Evolutionary conservation across 2,113 vertebrate genomes (phyloP).

Genomic region (Hippocampus barbouri): DNA sequence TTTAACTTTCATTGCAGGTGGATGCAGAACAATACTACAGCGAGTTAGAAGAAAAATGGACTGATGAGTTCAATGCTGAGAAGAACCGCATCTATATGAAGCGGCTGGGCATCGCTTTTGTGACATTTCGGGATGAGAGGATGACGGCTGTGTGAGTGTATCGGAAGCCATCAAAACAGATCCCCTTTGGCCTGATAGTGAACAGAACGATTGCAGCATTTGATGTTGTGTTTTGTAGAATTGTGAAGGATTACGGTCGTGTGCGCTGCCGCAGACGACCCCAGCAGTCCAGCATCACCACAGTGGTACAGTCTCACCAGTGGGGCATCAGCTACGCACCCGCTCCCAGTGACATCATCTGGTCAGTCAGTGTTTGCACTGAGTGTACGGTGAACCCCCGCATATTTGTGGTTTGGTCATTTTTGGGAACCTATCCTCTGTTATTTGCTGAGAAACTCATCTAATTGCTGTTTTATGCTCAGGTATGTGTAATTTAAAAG

Average conservation of each 20-base stretch:
- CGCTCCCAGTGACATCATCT: slow-evolving; percentile 91
- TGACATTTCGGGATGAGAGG: slow-evolving; percentile 89
- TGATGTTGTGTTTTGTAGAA: slow-evolving; percentile 64
- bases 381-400: neutral
- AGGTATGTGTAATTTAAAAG: too few species aligned
- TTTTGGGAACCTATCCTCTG: too few species aligned
- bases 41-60: slow-evolving; percentile 93
- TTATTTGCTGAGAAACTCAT: too few species aligned
- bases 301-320: slow-evolving; percentile 80
- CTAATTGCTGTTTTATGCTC: too few species aligned
- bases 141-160: slow-evolving; percentile 88
- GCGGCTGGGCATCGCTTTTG: slow-evolving; percentile 86
- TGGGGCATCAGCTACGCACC: slow-evolving; percentile 85
- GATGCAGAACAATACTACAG: slow-evolving; percentile 96
- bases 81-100: slow-evolving; percentile 85
- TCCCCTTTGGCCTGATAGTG: neutral
- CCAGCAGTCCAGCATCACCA: slow-evolving; percentile 91
- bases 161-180: neutral
- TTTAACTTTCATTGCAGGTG: slow-evolving; percentile 73
- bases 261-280: slow-evolving; percentile 74
- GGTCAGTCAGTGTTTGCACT: slow-evolving; percentile 75
- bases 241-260: slow-evolving; percentile 82
- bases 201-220: neutral
- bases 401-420: neutral
- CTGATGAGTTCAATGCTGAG: slow-evolving; percentile 93